Conservation (phyloP, 2,888 invertebrate species). For the Cancer borealis region DNA sequence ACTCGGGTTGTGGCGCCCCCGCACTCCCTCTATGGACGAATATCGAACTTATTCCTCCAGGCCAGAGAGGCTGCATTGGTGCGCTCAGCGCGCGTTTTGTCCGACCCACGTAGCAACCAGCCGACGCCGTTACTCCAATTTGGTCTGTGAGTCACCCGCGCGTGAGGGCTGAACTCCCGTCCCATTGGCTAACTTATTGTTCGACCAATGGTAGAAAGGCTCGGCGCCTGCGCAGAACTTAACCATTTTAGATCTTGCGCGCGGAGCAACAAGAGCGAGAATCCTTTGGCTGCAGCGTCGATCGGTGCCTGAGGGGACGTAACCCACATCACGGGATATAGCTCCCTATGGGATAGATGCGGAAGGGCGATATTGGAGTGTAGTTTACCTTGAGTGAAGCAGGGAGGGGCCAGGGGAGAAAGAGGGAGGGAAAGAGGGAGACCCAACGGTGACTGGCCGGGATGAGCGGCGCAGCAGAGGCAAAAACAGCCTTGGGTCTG, state of each 20-base stretch:
- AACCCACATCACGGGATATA: slow-evolving; percentile 66
- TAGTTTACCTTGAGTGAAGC: slow-evolving; percentile 53
- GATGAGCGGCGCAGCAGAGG: slow-evolving; percentile 54
- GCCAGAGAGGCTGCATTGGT: slow-evolving; percentile 46
- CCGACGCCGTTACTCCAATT: slow-evolving; percentile 75
- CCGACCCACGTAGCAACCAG: slow-evolving; percentile 75
- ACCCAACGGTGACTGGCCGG: slow-evolving; percentile 71
- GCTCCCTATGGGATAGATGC: slow-evolving; percentile 49
- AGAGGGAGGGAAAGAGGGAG: slow-evolving; percentile 64
- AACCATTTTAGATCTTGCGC: slow-evolving; percentile 59
- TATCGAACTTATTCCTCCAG: slow-evolving; percentile 39
- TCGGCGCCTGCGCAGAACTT: slow-evolving; percentile 51
- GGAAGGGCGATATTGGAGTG: slow-evolving; percentile 71
- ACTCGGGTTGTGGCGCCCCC: slow-evolving; percentile 74
- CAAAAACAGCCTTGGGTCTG: slow-evolving; percentile 57
- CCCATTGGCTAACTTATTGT: slow-evolving; percentile 76
- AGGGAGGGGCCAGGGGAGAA: slow-evolving; percentile 44
- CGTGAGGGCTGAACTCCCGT: slow-evolving; percentile 76
- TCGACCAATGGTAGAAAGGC: slow-evolving; percentile 72
- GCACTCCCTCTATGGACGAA: slow-evolving; percentile 48
- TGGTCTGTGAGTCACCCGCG: slow-evolving; percentile 76
- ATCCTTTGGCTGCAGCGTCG: slow-evolving; percentile 48
- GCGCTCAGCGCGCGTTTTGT: slow-evolving; percentile 67
- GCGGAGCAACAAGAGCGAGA: slow-evolving; percentile 58
- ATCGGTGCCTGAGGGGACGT: slow-evolving; percentile 64